Evolutionary conservation across 1,140 invertebrate genomes (phyloP).

Genomic region (Bombus terrestris): DNA sequence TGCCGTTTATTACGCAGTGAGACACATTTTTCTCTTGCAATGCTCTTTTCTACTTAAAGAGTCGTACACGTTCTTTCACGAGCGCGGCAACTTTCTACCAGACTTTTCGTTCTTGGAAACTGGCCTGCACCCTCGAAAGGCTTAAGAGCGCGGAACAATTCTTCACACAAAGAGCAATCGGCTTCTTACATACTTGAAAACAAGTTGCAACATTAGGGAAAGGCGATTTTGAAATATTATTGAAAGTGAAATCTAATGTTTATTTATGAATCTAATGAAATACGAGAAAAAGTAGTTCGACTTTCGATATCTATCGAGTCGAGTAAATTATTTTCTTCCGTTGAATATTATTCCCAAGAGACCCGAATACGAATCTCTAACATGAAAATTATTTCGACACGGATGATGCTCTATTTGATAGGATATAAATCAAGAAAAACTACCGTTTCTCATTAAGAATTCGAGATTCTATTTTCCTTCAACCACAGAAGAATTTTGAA

Average conservation of each 20-base stretch:
- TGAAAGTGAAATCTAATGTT: neutral
- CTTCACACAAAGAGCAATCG: neutral
- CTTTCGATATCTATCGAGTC: too few species aligned
- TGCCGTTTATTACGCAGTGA: neutral
- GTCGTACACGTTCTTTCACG: neutral
- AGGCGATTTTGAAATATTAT: neutral
- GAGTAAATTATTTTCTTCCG: too few species aligned
- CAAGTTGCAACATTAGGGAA: neutral
- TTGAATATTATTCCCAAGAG: too few species aligned
- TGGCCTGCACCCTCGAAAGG: neutral
- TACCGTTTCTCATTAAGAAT: too few species aligned
- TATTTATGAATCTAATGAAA: neutral
- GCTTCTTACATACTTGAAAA: neutral
- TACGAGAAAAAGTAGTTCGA: neutral
- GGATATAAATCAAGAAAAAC: too few species aligned
- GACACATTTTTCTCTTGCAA: neutral
- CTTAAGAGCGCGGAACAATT: neutral
- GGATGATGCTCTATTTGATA: too few species aligned
- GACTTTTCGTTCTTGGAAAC: neutral
- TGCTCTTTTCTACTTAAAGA: conserved; percentile 24
- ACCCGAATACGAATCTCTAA: too few species aligned
- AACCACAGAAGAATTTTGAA: too few species aligned
- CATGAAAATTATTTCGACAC: too few species aligned
- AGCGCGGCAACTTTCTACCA: neutral
- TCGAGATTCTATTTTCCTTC: too few species aligned